Conservation (phyloP, 2,113 vertebrate genomes). For the Muscicapa adusta region DNA sequence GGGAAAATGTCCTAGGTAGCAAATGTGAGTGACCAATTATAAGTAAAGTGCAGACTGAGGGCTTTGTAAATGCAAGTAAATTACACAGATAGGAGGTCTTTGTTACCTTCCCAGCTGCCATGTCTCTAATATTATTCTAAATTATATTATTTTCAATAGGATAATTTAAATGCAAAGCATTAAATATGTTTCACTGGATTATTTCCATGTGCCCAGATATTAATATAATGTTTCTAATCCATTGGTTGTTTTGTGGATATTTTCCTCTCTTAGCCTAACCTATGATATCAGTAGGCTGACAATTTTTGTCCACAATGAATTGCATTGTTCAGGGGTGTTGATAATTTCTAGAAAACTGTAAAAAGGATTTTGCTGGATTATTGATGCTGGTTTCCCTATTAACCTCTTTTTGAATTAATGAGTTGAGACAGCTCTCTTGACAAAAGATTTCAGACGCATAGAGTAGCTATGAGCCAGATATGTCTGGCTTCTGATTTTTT, state of each 20-base stretch:
- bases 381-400: neutral
- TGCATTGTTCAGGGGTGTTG: neutral
- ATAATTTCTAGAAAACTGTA: neutral
- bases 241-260: neutral
- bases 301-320: neutral
- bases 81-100: neutral
- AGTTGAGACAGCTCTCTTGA: neutral
- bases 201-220: neutral
- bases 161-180: neutral
- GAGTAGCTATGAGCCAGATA: neutral
- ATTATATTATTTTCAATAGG: neutral
- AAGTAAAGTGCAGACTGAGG: constrained; percentile 27
- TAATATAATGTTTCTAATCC: neutral
- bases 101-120: neutral
- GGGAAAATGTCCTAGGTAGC: neutral
- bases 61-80: constrained; percentile 31
- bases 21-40: constrained; percentile 26
- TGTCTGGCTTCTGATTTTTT: neutral
- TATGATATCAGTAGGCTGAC: neutral
- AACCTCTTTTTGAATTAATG: neutral
- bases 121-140: neutral
- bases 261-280: neutral
- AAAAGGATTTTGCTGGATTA: neutral
- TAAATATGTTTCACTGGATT: neutral
- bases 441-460: neutral